These are phyloP conservation scores for Lucinisca nassula DNA, from an alignment of 2,888 invertebrate species.

Conservation along the genomic window DNA sequence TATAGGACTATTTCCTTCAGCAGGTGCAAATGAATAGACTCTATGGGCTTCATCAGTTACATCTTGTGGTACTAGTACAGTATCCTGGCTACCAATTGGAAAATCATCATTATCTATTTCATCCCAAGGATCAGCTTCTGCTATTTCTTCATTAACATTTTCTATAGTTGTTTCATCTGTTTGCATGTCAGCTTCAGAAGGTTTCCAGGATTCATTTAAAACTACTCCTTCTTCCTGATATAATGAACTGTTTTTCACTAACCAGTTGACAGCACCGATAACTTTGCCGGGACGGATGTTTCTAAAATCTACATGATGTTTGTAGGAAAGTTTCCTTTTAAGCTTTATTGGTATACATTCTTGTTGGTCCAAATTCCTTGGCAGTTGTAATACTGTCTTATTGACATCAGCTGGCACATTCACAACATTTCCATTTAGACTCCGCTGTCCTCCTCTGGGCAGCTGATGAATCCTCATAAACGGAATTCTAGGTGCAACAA, in stretches of 20 bases:
- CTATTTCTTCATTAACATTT: neutral
- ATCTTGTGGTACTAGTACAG: neutral
- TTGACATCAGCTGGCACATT: constrained; percentile 71
- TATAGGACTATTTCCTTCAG: constrained; percentile 55
- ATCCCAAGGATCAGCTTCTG: neutral
- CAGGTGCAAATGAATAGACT: constrained; percentile 50
- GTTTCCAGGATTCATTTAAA: neutral
- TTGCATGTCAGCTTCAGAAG: neutral
- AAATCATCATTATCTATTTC: neutral
- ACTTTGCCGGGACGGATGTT: neutral
- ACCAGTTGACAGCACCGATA: neutral
- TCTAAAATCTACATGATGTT: neutral
- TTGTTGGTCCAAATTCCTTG: neutral
- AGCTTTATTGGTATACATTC: neutral
- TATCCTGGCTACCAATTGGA: neutral
- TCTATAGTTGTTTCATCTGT: neutral
- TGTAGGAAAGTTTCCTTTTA: neutral
- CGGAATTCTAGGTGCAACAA: constrained; percentile 83
- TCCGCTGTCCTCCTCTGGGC: constrained; percentile 73
- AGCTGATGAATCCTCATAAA: constrained; percentile 86
- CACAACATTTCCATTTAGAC: constrained; percentile 68
- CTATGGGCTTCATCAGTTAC: neutral
- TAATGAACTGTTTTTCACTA: neutral
- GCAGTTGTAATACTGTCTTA: constrained; percentile 25
- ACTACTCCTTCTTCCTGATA: neutral